Evolutionary conservation across 2,113 vertebrate species (phyloP).

Genomic region (Serilophus lunatus): DNA sequence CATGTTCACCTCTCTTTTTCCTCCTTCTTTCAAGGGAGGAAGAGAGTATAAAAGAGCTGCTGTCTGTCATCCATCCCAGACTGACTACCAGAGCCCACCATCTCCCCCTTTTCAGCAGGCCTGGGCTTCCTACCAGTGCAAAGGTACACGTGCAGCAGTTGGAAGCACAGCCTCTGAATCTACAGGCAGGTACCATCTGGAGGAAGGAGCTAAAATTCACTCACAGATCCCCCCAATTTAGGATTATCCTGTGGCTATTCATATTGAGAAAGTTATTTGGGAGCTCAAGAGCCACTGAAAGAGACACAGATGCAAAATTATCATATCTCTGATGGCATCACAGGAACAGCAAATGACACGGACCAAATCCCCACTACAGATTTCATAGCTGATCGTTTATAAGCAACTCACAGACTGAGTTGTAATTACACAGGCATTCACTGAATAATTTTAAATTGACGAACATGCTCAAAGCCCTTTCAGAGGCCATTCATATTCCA

Average conservation of each 20-base stretch:
- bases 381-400: not conserved
- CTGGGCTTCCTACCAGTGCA: not conserved
- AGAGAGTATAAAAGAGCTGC: not conserved
- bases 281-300: not conserved
- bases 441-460: constrained; percentile 22
- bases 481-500: not conserved
- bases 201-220: not conserved
- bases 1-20: not conserved
- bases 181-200: not conserved
- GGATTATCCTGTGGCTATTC: not conserved
- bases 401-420: not conserved
- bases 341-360: not conserved
- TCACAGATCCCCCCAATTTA: not conserved
- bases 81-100: not conserved
- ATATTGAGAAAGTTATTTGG: not conserved
- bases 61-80: not conserved
- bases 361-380: not conserved
- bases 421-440: constrained; percentile 15
- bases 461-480: not conserved
- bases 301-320: not conserved
- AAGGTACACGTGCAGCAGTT: not conserved
- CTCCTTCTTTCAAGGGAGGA: rapidly evolving
- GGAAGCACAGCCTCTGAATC: not conserved
- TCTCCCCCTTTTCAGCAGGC: not conserved
- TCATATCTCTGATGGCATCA: not conserved